Base-by-base conservation (phyloP, 2,113 vertebrate genomes). In the Microtus ochrogaster region DNA sequence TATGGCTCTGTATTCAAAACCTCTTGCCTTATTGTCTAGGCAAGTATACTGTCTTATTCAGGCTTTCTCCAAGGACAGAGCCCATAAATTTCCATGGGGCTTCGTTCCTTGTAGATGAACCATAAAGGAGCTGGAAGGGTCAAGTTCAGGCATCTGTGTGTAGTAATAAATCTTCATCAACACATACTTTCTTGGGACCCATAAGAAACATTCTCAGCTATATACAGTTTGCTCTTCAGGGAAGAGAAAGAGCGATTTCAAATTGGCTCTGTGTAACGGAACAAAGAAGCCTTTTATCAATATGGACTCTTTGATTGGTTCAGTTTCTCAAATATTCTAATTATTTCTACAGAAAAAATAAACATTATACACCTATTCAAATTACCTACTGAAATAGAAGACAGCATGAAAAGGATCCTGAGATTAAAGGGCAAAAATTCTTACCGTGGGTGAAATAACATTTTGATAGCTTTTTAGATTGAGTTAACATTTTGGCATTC, bases 351-450 rank as follows among this genome's bases (percentile, higher is more conserved):
- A 19, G 13, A 73, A 77, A 90, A 66, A 85, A 91, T 76, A 52
- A n/a, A 8, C 3, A 55, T 24, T 39, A 93, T 92, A 39, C 52
- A 68, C 30, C 73, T 81, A 92, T 94, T 96, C 72, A 90, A 47
- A 93, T 88, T 84, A 63, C 22, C 79, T 55, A 16, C 24, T 47
- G 55, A 66, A 88, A 85, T 93, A 89, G 77, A 93, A 52, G 1
- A 22, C n/a, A 47, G 73, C 74, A 94, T 95, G 44, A 79, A 97
- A 96, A 90, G 22, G 55, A 77, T 63, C 33, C 9, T 21, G 19
- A 93, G 77, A 95, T 92, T 83, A 95, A 94, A 96, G 93, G n/a
- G 30, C 49, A 92, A 94, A 61, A 77, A 12, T 16, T 47, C 11
- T 79, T 47, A 52, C 72, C 91, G 30, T 76, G n/a, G 1, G 24